Base-by-base conservation (phyloP, 2,797 vertebrate species). In the Poeciliopsis presidionis region DNA sequence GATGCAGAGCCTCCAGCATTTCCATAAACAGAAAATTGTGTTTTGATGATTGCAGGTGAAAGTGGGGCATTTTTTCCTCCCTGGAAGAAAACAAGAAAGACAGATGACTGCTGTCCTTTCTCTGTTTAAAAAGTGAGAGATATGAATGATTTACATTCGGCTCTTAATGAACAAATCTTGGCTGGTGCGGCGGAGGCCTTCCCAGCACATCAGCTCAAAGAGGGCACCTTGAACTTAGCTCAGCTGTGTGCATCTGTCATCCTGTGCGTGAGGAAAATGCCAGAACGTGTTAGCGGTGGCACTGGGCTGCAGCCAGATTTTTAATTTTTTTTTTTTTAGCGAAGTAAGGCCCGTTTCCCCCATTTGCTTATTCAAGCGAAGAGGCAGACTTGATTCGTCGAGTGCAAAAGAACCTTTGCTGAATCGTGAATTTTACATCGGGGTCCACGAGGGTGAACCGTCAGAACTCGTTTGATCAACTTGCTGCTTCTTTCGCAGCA, bases 351-450 rank as follows among this genome's bases (percentile, higher is more conserved):
- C 87, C 89, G 30, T 65, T 72, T 80, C 8, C 72, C 69, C 84
- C 82, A 80, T 90, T 84, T 87, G 88, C 87, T 90, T 87, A 81
- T 79, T 87, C 85, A 85, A 81, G 79, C 85, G 61, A 55, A 77
- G 30, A 79, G 75, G 86, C 84, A 41, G 86, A 84, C 84, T 46
- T 63, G 82, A 92, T 90, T 88, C 83, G 86, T 67, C 28, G 72
- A 89, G 86, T 36, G 25, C 74, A 63, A 72, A 1, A 71, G 49
- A 77, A 76, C 80, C 74, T 86, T 51, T 1, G 67, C 80, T 83
- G 90, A 91, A 89, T 90, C 79, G 75, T 90, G 79, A 90, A 93
- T 92, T 82, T 90, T 80, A 85, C 85, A 93, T 89, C 8, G 63
- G 25, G 77, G 46, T 77, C 74, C 5, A 67, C 55, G 63, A 61